Base-by-base conservation (phyloP, 2,797 vertebrate genomes). In the Hylomyscus alleni region DNA sequence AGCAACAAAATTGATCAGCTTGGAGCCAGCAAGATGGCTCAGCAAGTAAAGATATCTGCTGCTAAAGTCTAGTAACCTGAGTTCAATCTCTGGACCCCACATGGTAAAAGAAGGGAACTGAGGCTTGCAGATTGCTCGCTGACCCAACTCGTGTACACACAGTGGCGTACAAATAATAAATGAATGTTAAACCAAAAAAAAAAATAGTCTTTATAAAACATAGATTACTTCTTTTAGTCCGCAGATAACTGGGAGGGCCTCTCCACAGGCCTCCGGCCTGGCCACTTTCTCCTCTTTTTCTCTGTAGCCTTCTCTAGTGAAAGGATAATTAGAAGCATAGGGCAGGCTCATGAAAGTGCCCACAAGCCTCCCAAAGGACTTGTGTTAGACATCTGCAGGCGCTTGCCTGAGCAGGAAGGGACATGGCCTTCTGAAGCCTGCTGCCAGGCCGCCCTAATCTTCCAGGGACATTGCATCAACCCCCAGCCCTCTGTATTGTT, bases 331-430 rank as follows among this genome's bases (percentile, higher is more conserved):
- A 12, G 26, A 78, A 91, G 17, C 76, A 4, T 26, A 26, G 76
- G 73, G 37, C 67, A 90, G 34, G 24, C 52, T 50, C 31, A 0
- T 44, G 31, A 75, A 58, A 29, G 78, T 3, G 0, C n/a, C 65
- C 29, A 3, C 22, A 0, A 1, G 13, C 84, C 52, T 84, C 60
- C 76, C 37, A 3, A 37, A 62, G 54, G 47, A 80, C 75, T 77
- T 4, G n/a, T 58, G 12, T 69, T 2, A 9, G 54, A 84, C 12
- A 0, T 37, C 2, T 24, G 34, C 44, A 0, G 40, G 3, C 0
- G 0, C 52, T 20, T 54, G 31, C 44, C 14, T 2, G n/a, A 17
- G 29, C 14, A 29, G n/a, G 19, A 29, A 62, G 54, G 65, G 31
- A 37, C 58, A 24, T 5, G 92, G 44, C 86, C 84, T 31, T 29